phyloP scores from a whole-genome alignment of 2,797 vertebrate species.

The Dicrostonyx torquatus region DNA sequence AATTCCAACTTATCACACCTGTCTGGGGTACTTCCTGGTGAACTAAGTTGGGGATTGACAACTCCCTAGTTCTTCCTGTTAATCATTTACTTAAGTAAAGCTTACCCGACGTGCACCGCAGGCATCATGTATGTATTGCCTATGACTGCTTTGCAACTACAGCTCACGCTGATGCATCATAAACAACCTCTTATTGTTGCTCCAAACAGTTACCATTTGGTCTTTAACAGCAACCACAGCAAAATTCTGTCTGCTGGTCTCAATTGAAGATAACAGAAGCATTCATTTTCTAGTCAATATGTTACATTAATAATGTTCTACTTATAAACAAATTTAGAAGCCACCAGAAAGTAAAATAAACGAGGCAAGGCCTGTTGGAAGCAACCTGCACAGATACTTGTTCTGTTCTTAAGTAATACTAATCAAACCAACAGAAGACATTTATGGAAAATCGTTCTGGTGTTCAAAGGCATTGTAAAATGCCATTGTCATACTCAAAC shows the following conservation, averaged over 20 bases:
- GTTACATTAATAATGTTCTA: background rate
- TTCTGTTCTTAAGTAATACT: background rate
- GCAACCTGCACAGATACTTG: background rate
- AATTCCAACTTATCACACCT: background rate
- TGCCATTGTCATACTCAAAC: background rate
- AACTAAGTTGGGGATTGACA: background rate
- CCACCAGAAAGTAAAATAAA: background rate
- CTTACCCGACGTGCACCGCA: background rate
- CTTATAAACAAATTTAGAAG: background rate
- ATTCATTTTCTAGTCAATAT: slow-evolving; percentile 15
- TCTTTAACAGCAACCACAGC: background rate
- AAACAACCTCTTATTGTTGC: background rate
- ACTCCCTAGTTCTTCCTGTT: background rate
- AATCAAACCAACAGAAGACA: slow-evolving; percentile 2
- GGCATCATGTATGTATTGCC: background rate
- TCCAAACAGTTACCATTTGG: background rate
- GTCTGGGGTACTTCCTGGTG: background rate
- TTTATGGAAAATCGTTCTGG: background rate
- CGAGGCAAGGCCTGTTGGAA: background rate
- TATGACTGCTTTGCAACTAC: accelerated
- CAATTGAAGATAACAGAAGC: slow-evolving; percentile 1
- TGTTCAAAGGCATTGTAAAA: background rate
- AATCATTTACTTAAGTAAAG: background rate
- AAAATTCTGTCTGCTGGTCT: background rate
- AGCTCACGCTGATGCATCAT: background rate